These are phyloP conservation scores for Oreohelix idahoensis DNA, from an alignment of 1,140 invertebrate species.

Conservation along the genomic window DNA sequence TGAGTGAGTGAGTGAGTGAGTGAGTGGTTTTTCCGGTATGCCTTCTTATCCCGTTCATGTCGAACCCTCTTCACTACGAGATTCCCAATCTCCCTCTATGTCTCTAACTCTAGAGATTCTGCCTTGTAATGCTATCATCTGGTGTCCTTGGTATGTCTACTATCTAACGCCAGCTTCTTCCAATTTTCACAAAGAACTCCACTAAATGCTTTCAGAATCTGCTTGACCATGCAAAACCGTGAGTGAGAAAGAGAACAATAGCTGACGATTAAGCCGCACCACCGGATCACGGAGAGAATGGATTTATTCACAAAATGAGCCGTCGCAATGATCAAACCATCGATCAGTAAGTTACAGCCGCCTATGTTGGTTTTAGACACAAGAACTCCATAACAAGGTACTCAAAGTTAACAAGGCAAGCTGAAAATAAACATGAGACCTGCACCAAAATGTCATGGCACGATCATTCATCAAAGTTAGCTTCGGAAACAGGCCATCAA, in stretches of 20 bases:
- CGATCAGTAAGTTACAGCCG: not conserved
- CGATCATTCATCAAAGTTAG: not conserved
- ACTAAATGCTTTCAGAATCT: not conserved
- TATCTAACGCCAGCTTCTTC: no score
- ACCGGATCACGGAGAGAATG: not conserved
- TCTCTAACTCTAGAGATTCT: no score
- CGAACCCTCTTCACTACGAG: no score
- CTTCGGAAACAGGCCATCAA: no score
- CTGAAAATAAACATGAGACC: not conserved
- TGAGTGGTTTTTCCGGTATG: no score
- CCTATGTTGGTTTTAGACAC: not conserved
- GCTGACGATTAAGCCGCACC: not conserved
- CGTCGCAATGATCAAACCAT: not conserved
- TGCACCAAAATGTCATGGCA: not conserved
- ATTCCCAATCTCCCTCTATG: no score
- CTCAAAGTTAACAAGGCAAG: not conserved
- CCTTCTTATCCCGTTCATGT: no score
- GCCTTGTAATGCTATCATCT: no score
- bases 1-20: no score
- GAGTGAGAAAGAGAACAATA: not conserved
- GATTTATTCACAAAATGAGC: slow-evolving; percentile 1
- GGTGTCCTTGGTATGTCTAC: no score
- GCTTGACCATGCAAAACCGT: not conserved
- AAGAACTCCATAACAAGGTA: not conserved
- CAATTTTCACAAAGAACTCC: no score